Percentiles rank a stretch among this genome's conserved stretches.
phyloP scores from a whole-genome alignment of 1,140 invertebrate genomes.

The Macrobrachium nipponense region DNA sequence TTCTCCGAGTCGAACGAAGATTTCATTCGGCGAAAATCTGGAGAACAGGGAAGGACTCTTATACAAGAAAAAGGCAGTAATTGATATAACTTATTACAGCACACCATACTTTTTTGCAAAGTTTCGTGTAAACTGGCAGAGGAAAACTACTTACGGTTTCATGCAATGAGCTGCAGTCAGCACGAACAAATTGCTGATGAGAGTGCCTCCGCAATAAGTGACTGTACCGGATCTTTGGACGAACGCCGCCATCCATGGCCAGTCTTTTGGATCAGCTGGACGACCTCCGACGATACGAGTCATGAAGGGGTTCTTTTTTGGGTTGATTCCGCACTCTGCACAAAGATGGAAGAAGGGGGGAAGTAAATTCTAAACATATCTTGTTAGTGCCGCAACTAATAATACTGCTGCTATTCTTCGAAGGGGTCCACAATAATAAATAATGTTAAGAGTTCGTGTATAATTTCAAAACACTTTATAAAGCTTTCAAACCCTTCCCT shows the following conservation, averaged over 20 bases:
- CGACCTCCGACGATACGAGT: conserved; percentile 72
- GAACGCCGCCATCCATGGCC: conserved; percentile 84
- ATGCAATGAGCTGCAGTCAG: conserved; percentile 86
- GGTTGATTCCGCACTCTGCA: conserved; percentile 78
- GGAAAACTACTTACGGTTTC: conserved; percentile 65
- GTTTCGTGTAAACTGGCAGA: background rate
- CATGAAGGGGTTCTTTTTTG: conserved; percentile 68
- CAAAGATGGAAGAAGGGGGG: background rate
- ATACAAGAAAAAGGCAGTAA: background rate
- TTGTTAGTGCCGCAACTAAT: background rate
- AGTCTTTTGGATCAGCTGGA: conserved; percentile 77
- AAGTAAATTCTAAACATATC: background rate
- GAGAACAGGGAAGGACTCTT: background rate
- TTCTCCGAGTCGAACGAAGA: conserved; percentile 67
- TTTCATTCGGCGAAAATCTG: conserved; percentile 64
- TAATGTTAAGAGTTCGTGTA: no score
- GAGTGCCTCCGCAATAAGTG: conserved; percentile 80
- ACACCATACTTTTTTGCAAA: background rate
- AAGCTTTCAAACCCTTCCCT: no score
- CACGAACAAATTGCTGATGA: conserved; percentile 83
- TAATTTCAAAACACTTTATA: no score
- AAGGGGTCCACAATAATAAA: no score
- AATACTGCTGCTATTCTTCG: background rate
- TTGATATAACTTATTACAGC: background rate
- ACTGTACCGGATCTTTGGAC: conserved; percentile 33